Evolutionary conservation across 37 sponge, comb jelly and placozoan species (phyloP).

Genomic region (Ephydatia muelleri): DNA sequence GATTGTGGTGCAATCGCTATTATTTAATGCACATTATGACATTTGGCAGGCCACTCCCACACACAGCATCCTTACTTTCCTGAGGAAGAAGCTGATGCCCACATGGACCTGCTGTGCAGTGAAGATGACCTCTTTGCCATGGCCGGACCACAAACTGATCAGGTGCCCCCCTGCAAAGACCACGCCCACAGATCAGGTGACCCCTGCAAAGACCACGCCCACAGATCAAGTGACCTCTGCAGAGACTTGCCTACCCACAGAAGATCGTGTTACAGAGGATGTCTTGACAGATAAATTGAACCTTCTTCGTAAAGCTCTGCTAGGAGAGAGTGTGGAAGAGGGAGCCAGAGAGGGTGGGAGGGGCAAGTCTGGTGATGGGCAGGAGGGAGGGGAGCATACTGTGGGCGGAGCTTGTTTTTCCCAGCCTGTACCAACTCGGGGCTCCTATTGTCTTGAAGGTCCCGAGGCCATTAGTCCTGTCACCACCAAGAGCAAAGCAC

Average conservation of each 20-base stretch:
- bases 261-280: neutral
- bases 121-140: constrained; percentile 12
- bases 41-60: neutral
- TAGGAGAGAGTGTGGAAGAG: neutral
- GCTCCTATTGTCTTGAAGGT: neutral
- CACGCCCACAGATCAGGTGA: neutral
- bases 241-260: neutral
- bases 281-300: neutral
- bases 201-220: neutral
- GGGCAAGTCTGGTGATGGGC: neutral
- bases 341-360: constrained; percentile 5
- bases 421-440: neutral
- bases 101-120: constrained; percentile 21
- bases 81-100: neutral
- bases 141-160: neutral
- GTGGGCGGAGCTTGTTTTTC: neutral
- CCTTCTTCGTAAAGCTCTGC: neutral
- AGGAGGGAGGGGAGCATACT: neutral
- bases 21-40: no score
- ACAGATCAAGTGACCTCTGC: neutral
- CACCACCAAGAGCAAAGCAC: neutral
- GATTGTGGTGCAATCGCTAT: no score
- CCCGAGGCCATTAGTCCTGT: neutral
- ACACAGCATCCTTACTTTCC: neutral
- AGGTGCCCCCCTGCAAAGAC: neutral